Conservation (phyloP, 2,888 invertebrate species). For the Agrotis segetum region DNA sequence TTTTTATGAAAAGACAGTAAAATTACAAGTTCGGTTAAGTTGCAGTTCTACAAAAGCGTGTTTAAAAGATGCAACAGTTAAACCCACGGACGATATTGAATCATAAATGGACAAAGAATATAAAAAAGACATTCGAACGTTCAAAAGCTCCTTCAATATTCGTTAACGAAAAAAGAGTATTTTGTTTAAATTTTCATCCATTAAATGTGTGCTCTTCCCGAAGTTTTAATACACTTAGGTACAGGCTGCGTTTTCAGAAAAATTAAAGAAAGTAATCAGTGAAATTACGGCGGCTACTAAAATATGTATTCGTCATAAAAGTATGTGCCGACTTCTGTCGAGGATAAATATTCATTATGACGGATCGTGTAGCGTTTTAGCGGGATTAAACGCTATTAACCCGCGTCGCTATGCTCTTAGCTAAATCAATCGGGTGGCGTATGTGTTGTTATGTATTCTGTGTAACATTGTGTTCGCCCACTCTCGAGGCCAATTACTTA, state of each 20-base stretch:
- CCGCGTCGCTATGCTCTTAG: slow-evolving; percentile 80
- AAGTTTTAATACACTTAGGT: slow-evolving; percentile 85
- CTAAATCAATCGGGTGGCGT: slow-evolving; percentile 83
- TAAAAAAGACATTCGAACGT: slow-evolving; percentile 31
- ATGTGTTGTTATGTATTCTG: slow-evolving; percentile 62
- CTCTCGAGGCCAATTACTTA: slow-evolving; percentile 54
- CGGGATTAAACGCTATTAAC: slow-evolving; percentile 89
- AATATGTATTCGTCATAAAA: slow-evolving; percentile 91
- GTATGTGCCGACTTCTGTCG: slow-evolving; percentile 88
- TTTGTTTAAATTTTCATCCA: slow-evolving; percentile 80
- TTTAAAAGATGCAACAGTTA: slow-evolving; percentile 16
- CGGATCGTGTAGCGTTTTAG: slow-evolving; percentile 89
- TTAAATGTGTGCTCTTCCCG: slow-evolving; percentile 82
- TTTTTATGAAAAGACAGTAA: no score
- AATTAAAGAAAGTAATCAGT: slow-evolving; percentile 91
- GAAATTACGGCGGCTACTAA: slow-evolving; percentile 89
- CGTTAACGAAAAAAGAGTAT: slow-evolving; percentile 62
- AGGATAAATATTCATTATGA: slow-evolving; percentile 90
- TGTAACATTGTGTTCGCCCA: slow-evolving; percentile 53
- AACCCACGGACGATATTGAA: neutral
- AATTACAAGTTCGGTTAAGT: no score
- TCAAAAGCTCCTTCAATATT: slow-evolving; percentile 37
- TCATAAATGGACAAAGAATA: slow-evolving; percentile 12
- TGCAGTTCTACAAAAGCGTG: neutral
- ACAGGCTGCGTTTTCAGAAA: slow-evolving; percentile 82